phyloP scores from a whole-genome alignment of 2,113 vertebrate species.

The Hirundichthys speculiger region DNA sequence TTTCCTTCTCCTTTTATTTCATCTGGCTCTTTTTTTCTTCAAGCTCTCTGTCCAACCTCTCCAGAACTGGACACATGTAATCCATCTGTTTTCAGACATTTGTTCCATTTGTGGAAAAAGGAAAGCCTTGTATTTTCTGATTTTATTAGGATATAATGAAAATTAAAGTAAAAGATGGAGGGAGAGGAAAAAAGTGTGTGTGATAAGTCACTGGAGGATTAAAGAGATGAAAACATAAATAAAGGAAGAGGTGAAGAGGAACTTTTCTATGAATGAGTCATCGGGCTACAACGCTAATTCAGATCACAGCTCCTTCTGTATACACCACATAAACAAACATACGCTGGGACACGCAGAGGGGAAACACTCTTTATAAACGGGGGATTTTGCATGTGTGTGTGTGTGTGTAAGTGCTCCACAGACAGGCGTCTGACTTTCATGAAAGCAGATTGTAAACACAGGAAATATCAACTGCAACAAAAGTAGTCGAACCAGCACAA shows the following conservation, averaged over 20 bases:
- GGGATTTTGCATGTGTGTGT: constrained; percentile 22
- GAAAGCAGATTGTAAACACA: constrained; percentile 69
- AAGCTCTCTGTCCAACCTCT: constrained; percentile 2
- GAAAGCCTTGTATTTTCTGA: neutral
- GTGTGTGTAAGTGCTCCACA: too few relatives aligned
- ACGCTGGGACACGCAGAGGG: constrained; percentile 35
- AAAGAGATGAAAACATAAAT: constrained; percentile 63
- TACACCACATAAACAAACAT: constrained; percentile 65
- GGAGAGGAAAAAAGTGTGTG: constrained; percentile 14
- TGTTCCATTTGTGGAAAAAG: constrained; percentile 16
- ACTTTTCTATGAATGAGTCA: constrained; percentile 61
- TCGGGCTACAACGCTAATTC: constrained; percentile 52
- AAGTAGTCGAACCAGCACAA: constrained; percentile 42
- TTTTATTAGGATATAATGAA: constrained; percentile 26
- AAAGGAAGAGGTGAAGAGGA: constrained; percentile 45
- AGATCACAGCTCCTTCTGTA: constrained; percentile 59
- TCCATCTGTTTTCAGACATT: constrained; percentile 24
- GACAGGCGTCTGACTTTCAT: too few relatives aligned
- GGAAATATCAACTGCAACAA: constrained; percentile 59
- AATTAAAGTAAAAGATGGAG: constrained; percentile 25
- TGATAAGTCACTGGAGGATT: constrained; percentile 37
- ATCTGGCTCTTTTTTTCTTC: constrained; percentile 8
- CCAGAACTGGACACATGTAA: constrained; percentile 6
- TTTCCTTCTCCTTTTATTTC: constrained; percentile 17
- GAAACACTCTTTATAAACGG: constrained; percentile 47